Evolutionary conservation across 2,797 vertebrate species (phyloP).

Genomic region (Neolamprologus multifasciatus): DNA sequence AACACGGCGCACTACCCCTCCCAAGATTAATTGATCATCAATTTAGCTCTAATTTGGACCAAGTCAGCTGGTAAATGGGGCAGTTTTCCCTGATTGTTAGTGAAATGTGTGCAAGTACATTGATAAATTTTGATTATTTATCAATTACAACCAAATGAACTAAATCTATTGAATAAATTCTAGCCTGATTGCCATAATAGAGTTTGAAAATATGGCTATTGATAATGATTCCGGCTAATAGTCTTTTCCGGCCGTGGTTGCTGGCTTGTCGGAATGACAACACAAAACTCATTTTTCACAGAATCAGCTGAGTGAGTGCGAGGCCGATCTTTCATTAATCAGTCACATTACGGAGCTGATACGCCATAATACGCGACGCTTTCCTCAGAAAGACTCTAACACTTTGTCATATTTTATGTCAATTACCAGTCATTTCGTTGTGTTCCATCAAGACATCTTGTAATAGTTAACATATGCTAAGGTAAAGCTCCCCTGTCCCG

Average conservation of each 20-base stretch:
- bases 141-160: constrained; percentile 99
- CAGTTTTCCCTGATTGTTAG: constrained; percentile 99
- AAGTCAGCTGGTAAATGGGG: constrained; percentile 99
- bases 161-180: constrained; percentile 99
- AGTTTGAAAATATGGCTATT: constrained; percentile 99
- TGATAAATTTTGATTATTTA: constrained; percentile 99
- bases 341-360: constrained; percentile 96
- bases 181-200: constrained; percentile 98
- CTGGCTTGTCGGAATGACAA: constrained; percentile 96
- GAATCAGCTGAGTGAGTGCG: constrained; percentile 90
- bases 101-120: constrained; percentile 99
- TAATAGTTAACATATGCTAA: constrained; percentile 98
- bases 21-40: constrained; percentile 99
- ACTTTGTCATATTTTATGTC: constrained; percentile 99
- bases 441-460: constrained; percentile 96
- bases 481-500: constrained; percentile 88
- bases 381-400: constrained; percentile 97
- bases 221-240: constrained; percentile 99
- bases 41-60: constrained; percentile 99
- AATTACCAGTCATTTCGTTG: constrained; percentile 98
- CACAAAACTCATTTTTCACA: constrained; percentile 99
- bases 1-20: constrained; percentile 95
- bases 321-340: constrained; percentile 98
- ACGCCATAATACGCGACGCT: constrained; percentile 93
- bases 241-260: constrained; percentile 97